Evolutionary conservation across 2,113 vertebrate species (phyloP).

Genomic region (Bufo gargarizans): DNA sequence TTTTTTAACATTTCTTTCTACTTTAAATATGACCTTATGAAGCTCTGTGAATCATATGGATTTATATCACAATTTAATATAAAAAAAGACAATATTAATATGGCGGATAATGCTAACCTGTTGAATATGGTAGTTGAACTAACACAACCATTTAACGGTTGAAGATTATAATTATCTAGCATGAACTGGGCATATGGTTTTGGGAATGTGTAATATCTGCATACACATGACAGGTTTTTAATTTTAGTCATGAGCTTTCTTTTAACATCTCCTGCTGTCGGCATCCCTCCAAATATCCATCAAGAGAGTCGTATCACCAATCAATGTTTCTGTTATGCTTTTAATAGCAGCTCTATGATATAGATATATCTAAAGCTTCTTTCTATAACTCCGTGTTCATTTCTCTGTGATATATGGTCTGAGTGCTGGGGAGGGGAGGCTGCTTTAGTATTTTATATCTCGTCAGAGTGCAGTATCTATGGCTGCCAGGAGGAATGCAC

Average conservation of each 20-base stretch:
- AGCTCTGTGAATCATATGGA: neutral
- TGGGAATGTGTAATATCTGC: neutral
- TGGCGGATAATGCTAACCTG: neutral
- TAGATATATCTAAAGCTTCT: slow-evolving; percentile 43
- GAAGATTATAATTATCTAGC: neutral
- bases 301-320: slow-evolving; percentile 28
- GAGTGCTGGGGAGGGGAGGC: slow-evolving; percentile 49
- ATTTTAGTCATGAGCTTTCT: neutral
- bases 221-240: slow-evolving; percentile 34
- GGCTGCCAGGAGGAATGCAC: slow-evolving; percentile 49
- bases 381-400: slow-evolving; percentile 44
- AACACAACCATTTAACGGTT: neutral
- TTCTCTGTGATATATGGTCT: slow-evolving; percentile 52
- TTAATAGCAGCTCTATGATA: slow-evolving; percentile 40
- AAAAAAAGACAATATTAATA: neutral
- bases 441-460: slow-evolving; percentile 57
- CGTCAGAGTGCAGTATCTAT: slow-evolving; percentile 46
- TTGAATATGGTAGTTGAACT: neutral
- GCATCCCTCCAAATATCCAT: neutral
- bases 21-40: neutral
- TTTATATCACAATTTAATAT: neutral
- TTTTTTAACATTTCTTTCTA: neutral
- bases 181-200: neutral
- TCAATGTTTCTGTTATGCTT: slow-evolving; percentile 44
- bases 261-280: slow-evolving; percentile 33